Conservation (phyloP, 2,888 invertebrate genomes). For the Diarsia mendica region DNA sequence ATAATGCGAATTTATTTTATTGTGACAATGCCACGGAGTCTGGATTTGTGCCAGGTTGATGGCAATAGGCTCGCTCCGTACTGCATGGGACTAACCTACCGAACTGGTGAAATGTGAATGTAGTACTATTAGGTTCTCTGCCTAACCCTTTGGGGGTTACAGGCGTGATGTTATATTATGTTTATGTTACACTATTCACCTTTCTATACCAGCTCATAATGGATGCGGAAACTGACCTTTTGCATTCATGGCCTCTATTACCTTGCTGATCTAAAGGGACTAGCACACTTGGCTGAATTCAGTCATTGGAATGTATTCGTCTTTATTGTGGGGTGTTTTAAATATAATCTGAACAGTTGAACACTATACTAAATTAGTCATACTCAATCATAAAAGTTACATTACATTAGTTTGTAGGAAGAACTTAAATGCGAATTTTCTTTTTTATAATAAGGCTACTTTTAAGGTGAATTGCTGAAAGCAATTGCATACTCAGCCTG, state of each 20-base stretch:
- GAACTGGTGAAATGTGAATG: neutral
- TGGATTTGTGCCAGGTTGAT: too few species aligned
- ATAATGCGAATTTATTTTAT: neutral
- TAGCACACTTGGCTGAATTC: neutral
- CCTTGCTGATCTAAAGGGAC: neutral
- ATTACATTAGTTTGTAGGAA: too few species aligned
- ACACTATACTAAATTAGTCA: neutral
- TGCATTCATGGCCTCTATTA: neutral
- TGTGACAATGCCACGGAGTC: too few species aligned
- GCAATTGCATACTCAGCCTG: too few species aligned
- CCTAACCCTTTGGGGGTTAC: neutral
- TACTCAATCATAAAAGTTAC: too few species aligned
- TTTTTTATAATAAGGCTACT: neutral
- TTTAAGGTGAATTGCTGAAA: neutral
- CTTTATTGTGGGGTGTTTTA: too few species aligned
- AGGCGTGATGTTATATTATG: neutral
- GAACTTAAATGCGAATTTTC: too few species aligned
- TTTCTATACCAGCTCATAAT: constrained; percentile 4
- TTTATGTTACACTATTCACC: neutral
- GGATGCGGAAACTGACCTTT: constrained; percentile 29
- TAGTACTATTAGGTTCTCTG: neutral
- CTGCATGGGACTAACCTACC: too few species aligned
- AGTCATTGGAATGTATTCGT: neutral
- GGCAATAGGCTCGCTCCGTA: too few species aligned
- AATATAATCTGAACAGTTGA: too few species aligned